Evolutionary conservation across 2,888 invertebrate genomes (phyloP), one percentile per base, ranked within the genome.

Genomic region (Bellardia bayeri): DNA sequence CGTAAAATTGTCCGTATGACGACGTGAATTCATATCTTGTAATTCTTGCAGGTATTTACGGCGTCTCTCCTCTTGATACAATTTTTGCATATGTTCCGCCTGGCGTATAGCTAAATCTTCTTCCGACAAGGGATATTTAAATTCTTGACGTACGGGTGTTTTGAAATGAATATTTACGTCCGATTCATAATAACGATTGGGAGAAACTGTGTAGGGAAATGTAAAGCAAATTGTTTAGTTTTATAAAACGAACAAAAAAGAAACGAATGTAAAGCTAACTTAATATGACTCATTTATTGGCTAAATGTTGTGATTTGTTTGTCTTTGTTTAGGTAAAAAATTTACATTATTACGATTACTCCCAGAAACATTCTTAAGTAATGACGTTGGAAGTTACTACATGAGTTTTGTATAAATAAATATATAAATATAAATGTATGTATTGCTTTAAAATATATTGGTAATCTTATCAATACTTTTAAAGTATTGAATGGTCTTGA

Each of bases 161-260:
- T 97, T 95, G 95, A 98, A 98, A 94, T 98, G 98, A 94, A 98
- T 98, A 93, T 98, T 98, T 92, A 98, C 98, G 94, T 98, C 98
- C 93, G 97, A 97, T 94, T 98, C 98, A 93, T 97, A 96, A 95
- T 98, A 98, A 91, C 97, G 97, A 92, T 97, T 96, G 75, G 97
- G 97, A 91, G 97, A 97, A 95, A 97, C 98, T 82, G 40, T 14
- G 16, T 16, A 23, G 13, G n/a, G 30, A 75, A 45, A 68, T n/a
- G 8, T 37, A 5, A 14, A 51, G 6, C 14, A 51, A 37, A 51
- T 51, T 51, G 40, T 63, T 71, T 37, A 56, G 30, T 54, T 8
- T 16, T 56, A 7, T 2, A 23, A 56, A 23, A 58, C 4, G 5
- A 58, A 33, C 30, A 13, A 58, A 11, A 11, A 30, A 11, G 9